Base-by-base conservation (phyloP, 2,797 vertebrate species). In the Molossus molossus region DNA sequence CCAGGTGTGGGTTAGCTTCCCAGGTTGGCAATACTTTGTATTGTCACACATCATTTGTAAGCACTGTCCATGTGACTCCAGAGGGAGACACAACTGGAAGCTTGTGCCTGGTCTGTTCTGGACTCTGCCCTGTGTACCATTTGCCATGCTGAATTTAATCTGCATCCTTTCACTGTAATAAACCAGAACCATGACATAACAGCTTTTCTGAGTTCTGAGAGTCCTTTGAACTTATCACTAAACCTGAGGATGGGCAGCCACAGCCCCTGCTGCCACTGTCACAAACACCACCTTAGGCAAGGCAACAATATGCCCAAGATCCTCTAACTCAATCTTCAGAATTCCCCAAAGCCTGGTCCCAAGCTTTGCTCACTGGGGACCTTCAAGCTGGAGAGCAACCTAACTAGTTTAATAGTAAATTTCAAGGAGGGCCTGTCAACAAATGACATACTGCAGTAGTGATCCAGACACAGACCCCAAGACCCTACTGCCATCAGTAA, bases 371-470 rank as follows among this genome's bases (percentile, higher is more conserved):
- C 55, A 57, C 55, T 57, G 55, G 55, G 55, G 55, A 57, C 55
- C 55, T 57, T 57, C 18, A 57, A 57, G 55, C 55, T 57, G 55
- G 55, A 57, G 18, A 15, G 55, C 15, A 57, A 20, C 17, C 55
- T 57, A 18, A 20, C 55, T 57, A 57, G 6, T 57, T 5, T 57
- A 18, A 57, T 15, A 57, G 55, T 18, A 57, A 18, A 57, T 57
- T 20, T 18, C 55, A 57, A 57, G 55, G 17, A 18, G 17, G 55
- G 55, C 55, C 55, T 57, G 98, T 92, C 95, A 13, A 95, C 18
- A 3, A 90, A 98, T 70, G 98, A 98, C 20, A 14, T 55, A 57
- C 98, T 98, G 77, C 98, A 98, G 13, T 98, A 98, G 97, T 98
- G 96, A 98, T 37, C 55, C 76, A 64, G 91, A 95, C 45, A 76